These are phyloP conservation scores for Archaeoteleia sp. DNA, from an alignment of 2,888 invertebrate genomes.

Conservation along the genomic window DNA sequence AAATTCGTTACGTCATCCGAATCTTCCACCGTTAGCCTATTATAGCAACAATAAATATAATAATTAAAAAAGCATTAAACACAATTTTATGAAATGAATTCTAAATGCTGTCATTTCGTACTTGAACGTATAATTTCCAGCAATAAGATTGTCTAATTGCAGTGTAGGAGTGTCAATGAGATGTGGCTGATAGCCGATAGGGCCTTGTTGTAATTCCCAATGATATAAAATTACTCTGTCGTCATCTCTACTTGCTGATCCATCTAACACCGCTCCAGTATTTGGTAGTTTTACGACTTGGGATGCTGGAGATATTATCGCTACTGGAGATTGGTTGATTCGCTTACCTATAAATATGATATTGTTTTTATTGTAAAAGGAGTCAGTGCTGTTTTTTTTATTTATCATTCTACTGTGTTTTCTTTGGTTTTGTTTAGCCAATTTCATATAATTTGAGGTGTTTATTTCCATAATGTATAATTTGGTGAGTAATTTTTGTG, in stretches of 20 bases:
- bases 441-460: too few species aligned
- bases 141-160: slow-evolving; percentile 88
- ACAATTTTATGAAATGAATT: slow-evolving; percentile 6
- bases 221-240: slow-evolving; percentile 91
- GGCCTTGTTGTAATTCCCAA: slow-evolving; percentile 94
- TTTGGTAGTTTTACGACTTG: slow-evolving; percentile 94
- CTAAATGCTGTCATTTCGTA: slow-evolving; percentile 61
- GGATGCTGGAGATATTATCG: slow-evolving; percentile 88
- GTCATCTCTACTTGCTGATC: slow-evolving; percentile 86
- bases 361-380: too few species aligned
- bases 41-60: slow-evolving; percentile 25
- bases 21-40: slow-evolving; percentile 90
- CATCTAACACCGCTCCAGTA: slow-evolving; percentile 92
- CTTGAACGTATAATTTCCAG: slow-evolving; percentile 93
- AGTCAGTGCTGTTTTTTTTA: too few species aligned
- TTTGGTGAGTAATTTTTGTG: too few species aligned
- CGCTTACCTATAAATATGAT: slow-evolving; percentile 79
- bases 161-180: slow-evolving; percentile 88
- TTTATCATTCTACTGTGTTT: too few species aligned
- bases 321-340: slow-evolving; percentile 88
- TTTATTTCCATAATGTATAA: too few species aligned
- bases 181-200: slow-evolving; percentile 88
- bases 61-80: slow-evolving; percentile 1
- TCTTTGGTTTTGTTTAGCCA: too few species aligned
- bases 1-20: slow-evolving; percentile 91